Base-by-base conservation (phyloP, 2,113 vertebrate species). In the Haplochromis burtoni region DNA sequence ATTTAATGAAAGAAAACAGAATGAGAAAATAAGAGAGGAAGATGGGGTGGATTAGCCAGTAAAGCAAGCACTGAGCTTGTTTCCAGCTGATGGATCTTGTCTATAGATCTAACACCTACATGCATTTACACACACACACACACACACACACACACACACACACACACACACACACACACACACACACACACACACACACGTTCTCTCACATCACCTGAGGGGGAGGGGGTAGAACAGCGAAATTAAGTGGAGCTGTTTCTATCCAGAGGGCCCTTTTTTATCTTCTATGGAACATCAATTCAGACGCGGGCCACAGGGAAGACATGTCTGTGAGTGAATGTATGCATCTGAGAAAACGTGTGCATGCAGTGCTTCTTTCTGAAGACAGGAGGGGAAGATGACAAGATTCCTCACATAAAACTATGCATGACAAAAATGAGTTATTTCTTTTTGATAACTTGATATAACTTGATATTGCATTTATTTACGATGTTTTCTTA, bases 161-260 rank as follows among this genome's bases (percentile, higher is more conserved):
- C 35, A 47, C 12, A 24, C 8, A 10, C 49, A 53, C 14, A 42
- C 26, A 31, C 55, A 57, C 0, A 57, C 55, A 29, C 54, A 79
- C 81, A 47, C 82, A 53, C 63, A 24, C 51, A 61, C 84, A 63
- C 63, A 35, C 29, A 40, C 17, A 38, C 45, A 59, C 26, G 7
- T 80, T 81, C 81, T 54, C 83, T 78, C 88, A 86, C 84, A 47
- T 53, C 87, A 79, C 82, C 86, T 24, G 6, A 7, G 40, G 29
- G 35, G 66, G 19, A 21, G 61, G 38, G 24, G 33, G 2, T 31
- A 31, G 71, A 76, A 76, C 57, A 90, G 63, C 83, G 7, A 87
- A 92, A 93, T 93, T 87, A 92, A 94, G 91, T 87, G 88, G 85
- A 90, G 87, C 90, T 61, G 89, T 89, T 94, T 92, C 81, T 85